Evolutionary conservation across 2,888 invertebrate species (phyloP), one percentile per base, ranked within the genome.

Genomic region (Autographa gamma): DNA sequence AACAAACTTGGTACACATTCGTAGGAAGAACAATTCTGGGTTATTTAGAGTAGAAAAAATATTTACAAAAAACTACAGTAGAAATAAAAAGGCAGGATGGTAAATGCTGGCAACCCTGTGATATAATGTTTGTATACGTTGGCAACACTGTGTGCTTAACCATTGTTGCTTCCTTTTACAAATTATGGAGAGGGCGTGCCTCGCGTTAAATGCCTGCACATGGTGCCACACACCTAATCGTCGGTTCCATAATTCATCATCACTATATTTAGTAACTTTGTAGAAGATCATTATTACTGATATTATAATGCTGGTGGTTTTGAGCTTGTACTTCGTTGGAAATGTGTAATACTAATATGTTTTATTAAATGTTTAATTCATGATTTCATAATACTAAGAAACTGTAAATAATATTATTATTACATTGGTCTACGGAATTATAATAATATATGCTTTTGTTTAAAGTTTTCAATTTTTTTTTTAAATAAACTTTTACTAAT

Each of bases 151-250:
- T 60, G 14, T 65, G 31, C 56, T 41, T 73, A 73, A 58, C 32
- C 34, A 34, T 66, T 61, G 67, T 69, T 73, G 31, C 58, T 43
- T 81, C 67, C 65, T 77, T 56, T 67, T 65, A 59, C 63, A 80
- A 80, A 72, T 77, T 69, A 81, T 71, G 61, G 63, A 65, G 56
- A 63, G n/a, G n/a, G 19, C 52, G 73, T 67, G 52, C 19, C 14
- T 59, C 52, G 59, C 48, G 54, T 61, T 63, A 68, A 78, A 77
- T 60, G 78, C 58, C 32, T 67, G 65, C 81, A 81, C 63, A 81
- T 78, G 81, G 79, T 73, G 58, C 70, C 59, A 52, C 64, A 14
- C 56, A 61, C 41, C 25, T 81, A 52, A 68, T 67, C 48, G 54
- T 61, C n/a, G 54, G 38, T 59, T 68, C 38, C 60, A 41, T 64